phyloP scores from a whole-genome alignment of 2,888 invertebrate species.

The Pristionchus fissidentatus region DNA sequence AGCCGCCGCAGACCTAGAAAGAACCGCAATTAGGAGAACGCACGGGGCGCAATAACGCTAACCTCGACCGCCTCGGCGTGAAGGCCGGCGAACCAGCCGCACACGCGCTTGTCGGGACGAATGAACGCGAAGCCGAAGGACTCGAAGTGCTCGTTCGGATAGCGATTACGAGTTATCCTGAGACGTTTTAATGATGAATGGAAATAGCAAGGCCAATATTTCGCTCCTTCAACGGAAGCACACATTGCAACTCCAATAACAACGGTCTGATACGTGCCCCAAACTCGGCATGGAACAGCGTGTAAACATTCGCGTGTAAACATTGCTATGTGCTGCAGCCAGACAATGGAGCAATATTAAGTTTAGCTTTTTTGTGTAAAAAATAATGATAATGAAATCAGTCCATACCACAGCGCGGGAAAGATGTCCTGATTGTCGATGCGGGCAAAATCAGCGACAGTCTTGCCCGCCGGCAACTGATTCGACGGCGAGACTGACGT shows the following conservation, averaged over 20 bases:
- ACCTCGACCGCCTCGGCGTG: slow-evolving; percentile 25
- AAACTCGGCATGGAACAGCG: no score
- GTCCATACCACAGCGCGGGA: slow-evolving; percentile 1
- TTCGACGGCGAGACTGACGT: background rate
- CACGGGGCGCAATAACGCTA: background rate
- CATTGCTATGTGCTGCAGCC: no score
- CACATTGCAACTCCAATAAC: no score
- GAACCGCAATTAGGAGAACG: background rate
- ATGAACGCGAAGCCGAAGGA: slow-evolving; percentile 42
- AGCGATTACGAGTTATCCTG: slow-evolving; percentile 28
- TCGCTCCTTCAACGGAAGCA: no score
- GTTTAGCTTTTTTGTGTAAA: no score
- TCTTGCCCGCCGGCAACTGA: background rate
- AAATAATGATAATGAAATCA: background rate
- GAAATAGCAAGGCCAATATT: background rate
- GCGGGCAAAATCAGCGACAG: slow-evolving; percentile 18
- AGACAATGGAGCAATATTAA: no score
- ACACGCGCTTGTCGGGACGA: background rate
- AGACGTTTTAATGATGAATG: background rate
- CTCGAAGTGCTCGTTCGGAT: slow-evolving; percentile 27
- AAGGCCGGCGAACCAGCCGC: slow-evolving; percentile 29
- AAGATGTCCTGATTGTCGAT: slow-evolving; percentile 12
- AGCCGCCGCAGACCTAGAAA: slow-evolving; percentile 37
- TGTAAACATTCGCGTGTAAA: no score
- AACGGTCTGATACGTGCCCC: no score